phyloP scores from a whole-genome alignment of 2,113 vertebrate species.

The Castor canadensis region DNA sequence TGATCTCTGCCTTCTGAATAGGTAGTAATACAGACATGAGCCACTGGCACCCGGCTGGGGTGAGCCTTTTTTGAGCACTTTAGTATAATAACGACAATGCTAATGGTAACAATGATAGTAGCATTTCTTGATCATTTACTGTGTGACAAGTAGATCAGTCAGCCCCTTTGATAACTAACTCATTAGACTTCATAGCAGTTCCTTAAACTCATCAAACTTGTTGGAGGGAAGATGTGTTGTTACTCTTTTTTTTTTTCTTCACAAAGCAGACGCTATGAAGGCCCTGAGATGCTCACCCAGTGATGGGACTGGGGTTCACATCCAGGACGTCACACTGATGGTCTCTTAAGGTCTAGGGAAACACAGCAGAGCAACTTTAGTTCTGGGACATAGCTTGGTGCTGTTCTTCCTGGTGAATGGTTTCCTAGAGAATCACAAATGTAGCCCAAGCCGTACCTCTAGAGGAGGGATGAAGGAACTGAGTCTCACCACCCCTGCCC shows the following conservation, averaged over 20 bases:
- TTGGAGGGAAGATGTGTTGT: neutral
- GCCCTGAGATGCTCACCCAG: neutral
- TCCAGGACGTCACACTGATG: accelerated
- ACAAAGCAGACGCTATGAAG: neutral
- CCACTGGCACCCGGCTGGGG: too few relatives aligned
- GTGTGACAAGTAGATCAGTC: neutral
- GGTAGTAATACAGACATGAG: too few relatives aligned
- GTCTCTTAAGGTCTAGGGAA: accelerated
- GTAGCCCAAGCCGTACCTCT: accelerated
- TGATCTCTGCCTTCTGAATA: too few relatives aligned
- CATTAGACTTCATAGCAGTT: neutral
- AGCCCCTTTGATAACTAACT: neutral
- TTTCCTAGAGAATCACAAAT: accelerated
- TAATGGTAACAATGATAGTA: neutral
- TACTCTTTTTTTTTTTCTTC: neutral
- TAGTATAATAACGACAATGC: accelerated
- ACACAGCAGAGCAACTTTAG: accelerated
- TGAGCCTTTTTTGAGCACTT: neutral
- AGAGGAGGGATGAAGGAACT: accelerated
- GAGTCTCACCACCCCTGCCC: accelerated
- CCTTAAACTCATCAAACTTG: neutral
- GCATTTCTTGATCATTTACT: neutral
- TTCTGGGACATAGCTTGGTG: accelerated
- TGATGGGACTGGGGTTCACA: neutral
- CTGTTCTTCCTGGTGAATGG: accelerated